Base-by-base conservation (phyloP, 2,113 vertebrate species). In the Ranitomeya variabilis region DNA sequence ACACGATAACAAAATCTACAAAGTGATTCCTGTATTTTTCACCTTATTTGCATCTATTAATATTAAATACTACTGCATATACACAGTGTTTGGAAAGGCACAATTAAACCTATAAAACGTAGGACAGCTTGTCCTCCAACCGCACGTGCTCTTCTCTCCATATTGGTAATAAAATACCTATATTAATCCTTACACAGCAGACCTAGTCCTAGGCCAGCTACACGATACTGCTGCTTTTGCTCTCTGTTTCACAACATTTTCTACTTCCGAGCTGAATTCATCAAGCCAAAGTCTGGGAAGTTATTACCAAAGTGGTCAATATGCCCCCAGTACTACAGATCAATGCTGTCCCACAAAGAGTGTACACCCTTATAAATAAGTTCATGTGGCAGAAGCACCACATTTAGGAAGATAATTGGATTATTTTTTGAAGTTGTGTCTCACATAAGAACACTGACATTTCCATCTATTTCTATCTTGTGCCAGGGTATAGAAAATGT, bases 121-220 rank as follows among this genome's bases (percentile, higher is more conserved):
- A 69, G 82, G 82, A 26, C 85, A 77, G 31, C 31, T 76, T 76
- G 83, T 86, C 23, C 66, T 77, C 54, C 31, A 18, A 59, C 15
- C 51, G 19, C 51, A 77, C 84, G 55, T 76, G 55, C 16, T 37
- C 57, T 15, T 21, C 85, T n/a, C 15, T 64, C 60, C 84, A 31
- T 31, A 69, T 51, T 62, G 55, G 31, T 19, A 60, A n/a, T 31
- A n/a, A 51, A 11, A 54, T 26, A 83, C 21, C 60, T 69, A 23
- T 83, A n/a, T 67, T 67, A 83, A 69, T 87, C 60, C 74, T 67
- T 66, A 4, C 8, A 18, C 60, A 45, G 14, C 31, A 77, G 73
- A 60, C 8, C 31, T 16, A 78, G 69, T 62, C 71, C 26, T 19
- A 59, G 62, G 23, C 26, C 77, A 57, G 64, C 45, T 71, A 78